These are phyloP conservation scores for Sakesphorus luctuosus DNA, from an alignment of 2,113 vertebrate species.

Conservation along the genomic window DNA sequence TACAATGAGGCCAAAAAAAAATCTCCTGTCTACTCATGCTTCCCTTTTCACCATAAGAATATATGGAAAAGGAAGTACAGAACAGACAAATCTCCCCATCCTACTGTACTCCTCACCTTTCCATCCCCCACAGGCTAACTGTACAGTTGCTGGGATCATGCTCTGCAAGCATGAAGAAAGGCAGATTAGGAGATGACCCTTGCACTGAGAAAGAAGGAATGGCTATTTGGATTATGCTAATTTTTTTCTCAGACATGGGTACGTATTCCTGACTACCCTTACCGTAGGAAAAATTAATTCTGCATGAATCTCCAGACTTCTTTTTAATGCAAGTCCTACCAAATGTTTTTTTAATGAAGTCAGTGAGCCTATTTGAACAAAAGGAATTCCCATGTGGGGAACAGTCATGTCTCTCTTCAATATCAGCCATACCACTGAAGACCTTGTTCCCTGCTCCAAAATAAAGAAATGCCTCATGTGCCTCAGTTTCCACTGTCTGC, in stretches of 20 bases:
- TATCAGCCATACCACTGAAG: neutral
- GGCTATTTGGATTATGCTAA: neutral
- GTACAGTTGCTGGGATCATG: neutral
- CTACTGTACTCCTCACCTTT: accelerated
- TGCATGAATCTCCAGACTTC: neutral
- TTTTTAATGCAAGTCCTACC: neutral
- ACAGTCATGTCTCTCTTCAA: neutral
- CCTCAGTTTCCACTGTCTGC: neutral
- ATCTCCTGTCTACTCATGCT: accelerated
- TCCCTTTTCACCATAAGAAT: neutral
- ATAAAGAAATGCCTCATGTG: accelerated
- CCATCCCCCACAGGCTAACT: accelerated
- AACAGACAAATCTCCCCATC: neutral
- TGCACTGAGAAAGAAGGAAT: accelerated
- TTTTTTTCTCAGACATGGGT: neutral
- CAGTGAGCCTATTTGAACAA: neutral
- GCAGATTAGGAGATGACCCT: neutral
- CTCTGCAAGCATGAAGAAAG: neutral
- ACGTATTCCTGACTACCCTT: neutral
- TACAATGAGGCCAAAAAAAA: neutral
- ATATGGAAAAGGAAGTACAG: neutral
- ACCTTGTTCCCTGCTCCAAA: neutral
- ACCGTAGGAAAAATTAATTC: neutral
- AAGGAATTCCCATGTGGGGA: neutral
- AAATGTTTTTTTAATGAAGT: neutral